Conservation (phyloP, 1,140 invertebrate genomes). For the Arion vulgaris region DNA sequence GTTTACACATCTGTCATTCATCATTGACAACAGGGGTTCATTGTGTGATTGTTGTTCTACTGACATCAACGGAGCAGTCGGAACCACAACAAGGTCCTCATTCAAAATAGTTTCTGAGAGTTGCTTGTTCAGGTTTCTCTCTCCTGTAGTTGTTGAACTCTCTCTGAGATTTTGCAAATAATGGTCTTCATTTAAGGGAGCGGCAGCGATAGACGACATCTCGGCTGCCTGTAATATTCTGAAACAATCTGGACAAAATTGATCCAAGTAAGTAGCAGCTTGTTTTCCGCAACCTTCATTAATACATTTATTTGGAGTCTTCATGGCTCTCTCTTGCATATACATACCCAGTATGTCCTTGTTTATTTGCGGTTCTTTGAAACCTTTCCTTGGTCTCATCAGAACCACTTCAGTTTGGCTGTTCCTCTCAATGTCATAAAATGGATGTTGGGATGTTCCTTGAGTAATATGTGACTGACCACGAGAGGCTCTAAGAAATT, state of each 20-base stretch:
- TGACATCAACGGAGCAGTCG: constrained; percentile 32
- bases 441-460: neutral
- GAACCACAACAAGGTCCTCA: neutral
- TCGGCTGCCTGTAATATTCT: neutral
- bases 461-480: neutral
- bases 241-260: neutral
- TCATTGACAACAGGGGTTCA: constrained; percentile 45
- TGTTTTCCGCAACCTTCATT: neutral
- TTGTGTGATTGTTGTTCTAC: neutral
- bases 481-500: neutral
- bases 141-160: neutral
- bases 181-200: neutral
- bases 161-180: neutral
- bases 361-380: too few relatives aligned
- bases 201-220: neutral
- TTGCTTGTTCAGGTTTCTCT: neutral
- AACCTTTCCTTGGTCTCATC: neutral
- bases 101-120: neutral
- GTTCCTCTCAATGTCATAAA: constrained; percentile 14
- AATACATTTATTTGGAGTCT: neutral
- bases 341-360: neutral
- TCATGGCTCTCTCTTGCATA: too few relatives aligned
- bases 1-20: constrained; percentile 44
- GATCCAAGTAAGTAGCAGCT: neutral
- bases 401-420: constrained; percentile 11